phyloP scores from a whole-genome alignment of 2,888 invertebrate genomes.

The Orthosia gothica region DNA sequence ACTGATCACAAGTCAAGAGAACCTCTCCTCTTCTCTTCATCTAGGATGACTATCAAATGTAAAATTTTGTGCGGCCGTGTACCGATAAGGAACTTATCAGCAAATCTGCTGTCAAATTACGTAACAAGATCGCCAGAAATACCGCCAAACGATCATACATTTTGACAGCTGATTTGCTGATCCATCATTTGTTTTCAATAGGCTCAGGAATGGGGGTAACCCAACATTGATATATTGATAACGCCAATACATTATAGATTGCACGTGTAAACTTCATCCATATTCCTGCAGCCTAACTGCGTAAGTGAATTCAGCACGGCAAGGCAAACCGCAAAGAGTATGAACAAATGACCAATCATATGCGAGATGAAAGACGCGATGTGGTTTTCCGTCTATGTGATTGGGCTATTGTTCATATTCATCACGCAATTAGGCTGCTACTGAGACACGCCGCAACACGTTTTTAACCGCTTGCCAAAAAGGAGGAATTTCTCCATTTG shows the following conservation, averaged over 20 bases:
- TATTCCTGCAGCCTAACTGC: not conserved
- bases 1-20: not conserved
- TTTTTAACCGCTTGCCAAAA: too few relatives aligned
- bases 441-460: too few relatives aligned
- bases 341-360: too few relatives aligned
- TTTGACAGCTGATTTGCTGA: not conserved
- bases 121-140: not conserved
- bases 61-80: not conserved
- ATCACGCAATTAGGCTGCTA: too few relatives aligned
- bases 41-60: not conserved
- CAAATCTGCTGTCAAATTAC: not conserved
- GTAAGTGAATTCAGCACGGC: too few relatives aligned
- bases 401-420: too few relatives aligned
- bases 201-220: not conserved
- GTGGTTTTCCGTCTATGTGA: too few relatives aligned
- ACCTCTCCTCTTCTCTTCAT: not conserved
- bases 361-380: too few relatives aligned
- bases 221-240: not conserved
- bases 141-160: not conserved
- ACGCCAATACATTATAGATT: not conserved
- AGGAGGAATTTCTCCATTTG: too few relatives aligned
- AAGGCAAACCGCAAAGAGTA: too few relatives aligned
- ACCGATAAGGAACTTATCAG: slow-evolving; percentile 12
- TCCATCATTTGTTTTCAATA: slow-evolving; percentile 16
- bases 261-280: not conserved